Base-by-base conservation (phyloP, 1,140 invertebrate genomes). In the Drosophila sp. region DNA sequence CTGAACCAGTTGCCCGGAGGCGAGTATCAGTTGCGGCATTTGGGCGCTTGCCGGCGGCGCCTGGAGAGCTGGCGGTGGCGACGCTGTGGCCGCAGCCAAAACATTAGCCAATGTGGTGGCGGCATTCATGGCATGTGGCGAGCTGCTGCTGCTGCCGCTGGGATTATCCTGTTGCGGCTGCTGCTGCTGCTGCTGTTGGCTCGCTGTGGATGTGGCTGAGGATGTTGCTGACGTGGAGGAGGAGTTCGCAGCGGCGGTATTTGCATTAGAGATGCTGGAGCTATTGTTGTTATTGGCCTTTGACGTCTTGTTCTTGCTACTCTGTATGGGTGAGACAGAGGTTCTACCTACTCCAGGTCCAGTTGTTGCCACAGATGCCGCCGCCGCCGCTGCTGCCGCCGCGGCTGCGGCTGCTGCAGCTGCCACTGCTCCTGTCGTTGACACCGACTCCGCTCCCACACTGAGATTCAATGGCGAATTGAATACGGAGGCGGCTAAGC, bases 1-100 rank as follows among this genome's bases (percentile, higher is more conserved):
- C 92, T 98, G 97, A 58, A 97, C 95, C 80, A 98, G 94, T 93
- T 98, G 97, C 70, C 97, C 97, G 67, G 97, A 97, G 55, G 96
- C 97, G 76, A 98, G 94, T 90, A 98, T 97, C 78, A 92, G 80
- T 75, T 91, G 91, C 66, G 91, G 91, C 91, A 92, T 92, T 73
- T 92, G 91, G 30, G 80, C 78, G 77, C 94, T 93, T 57, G 93
- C 93, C 70, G 94, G 92, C 74, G 94, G 87, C 56, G 90, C 83
- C 58, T 90, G 85, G 2, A 91, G 70, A 30, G 83, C 60, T 54
- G 90, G 90, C 62, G 90, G 90, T 54, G 92, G 92, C 93, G 94
- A 82, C 92, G 93, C 76, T 58, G 91, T 83, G 33, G 87, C 76
- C 44, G 91, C 81, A 55, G 92, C 72, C 54, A 91, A 67, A 40